Percentiles rank a stretch among this genome's conserved stretches.
Evolutionary conservation across 2,113 vertebrate genomes (phyloP).

Genomic region (Python bivittatus): DNA sequence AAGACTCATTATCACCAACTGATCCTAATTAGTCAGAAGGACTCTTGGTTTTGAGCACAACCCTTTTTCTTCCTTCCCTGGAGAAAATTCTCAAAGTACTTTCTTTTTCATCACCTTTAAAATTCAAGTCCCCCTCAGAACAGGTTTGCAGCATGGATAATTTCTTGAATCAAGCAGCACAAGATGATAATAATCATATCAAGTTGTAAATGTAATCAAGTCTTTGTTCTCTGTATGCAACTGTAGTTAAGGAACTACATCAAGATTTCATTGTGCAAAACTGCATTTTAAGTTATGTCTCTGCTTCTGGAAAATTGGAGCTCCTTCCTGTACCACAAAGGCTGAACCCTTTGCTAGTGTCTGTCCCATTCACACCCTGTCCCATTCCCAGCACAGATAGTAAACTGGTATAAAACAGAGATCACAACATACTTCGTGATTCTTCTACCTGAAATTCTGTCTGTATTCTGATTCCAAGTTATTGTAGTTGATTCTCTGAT

Average conservation of each 20-base stretch:
- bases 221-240: not conserved
- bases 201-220: not conserved
- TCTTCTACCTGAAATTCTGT: not conserved
- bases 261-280: not conserved
- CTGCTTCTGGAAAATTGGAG: not conserved
- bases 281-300: not conserved
- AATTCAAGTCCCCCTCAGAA: not conserved
- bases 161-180: not conserved
- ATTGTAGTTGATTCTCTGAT: constrained; percentile 25
- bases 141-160: not conserved
- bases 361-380: not conserved
- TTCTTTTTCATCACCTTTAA: not conserved
- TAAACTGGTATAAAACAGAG: not conserved
- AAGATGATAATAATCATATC: not conserved
- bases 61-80: not conserved
- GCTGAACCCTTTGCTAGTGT: not conserved
- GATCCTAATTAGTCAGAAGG: not conserved
- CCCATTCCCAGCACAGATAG: not conserved
- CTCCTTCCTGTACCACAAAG: not conserved
- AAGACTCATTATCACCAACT: not conserved
- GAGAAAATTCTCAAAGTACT: not conserved
- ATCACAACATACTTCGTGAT: not conserved
- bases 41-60: not conserved
- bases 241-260: not conserved
- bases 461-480: not conserved